These are phyloP conservation scores for Drosophila kurseongensis DNA, from an alignment of 1,140 invertebrate species.

Conservation along the genomic window DNA sequence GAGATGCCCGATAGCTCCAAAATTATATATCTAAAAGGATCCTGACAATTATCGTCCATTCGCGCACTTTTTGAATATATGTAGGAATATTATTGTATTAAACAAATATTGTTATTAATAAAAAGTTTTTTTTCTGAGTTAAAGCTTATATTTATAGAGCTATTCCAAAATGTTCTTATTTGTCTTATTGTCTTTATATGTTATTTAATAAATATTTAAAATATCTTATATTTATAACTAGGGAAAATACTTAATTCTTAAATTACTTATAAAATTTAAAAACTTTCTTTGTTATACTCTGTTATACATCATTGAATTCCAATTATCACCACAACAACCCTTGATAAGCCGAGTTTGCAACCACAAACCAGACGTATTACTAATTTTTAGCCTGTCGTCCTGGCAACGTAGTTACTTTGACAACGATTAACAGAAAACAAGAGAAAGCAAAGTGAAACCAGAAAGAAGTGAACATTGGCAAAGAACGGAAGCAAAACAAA, in stretches of 20 bases:
- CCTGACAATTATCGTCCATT: background rate
- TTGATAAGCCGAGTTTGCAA: conserved; percentile 20
- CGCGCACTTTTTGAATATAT: conserved; percentile 2
- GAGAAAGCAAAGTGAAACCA: conserved; percentile 33
- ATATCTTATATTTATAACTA: background rate
- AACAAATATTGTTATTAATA: no score
- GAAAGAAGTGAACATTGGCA: conserved; percentile 19
- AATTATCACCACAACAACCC: conserved; percentile 10
- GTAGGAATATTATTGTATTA: no score
- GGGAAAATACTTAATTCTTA: no score
- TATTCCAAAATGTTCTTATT: background rate
- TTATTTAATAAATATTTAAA: background rate
- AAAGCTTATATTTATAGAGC: no score
- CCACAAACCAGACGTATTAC: conserved; percentile 20
- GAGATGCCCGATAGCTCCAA: conserved; percentile 14
- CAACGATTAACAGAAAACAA: conserved; percentile 39
- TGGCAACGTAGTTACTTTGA: conserved; percentile 13
- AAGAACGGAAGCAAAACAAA: conserved; percentile 44
- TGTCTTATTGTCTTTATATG: no score
- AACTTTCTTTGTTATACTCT: background rate
- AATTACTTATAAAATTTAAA: background rate
- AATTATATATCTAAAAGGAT: background rate
- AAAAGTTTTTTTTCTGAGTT: no score
- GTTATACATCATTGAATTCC: background rate
- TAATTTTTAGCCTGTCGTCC: conserved; percentile 14